phyloP scores from a whole-genome alignment of 2,888 invertebrate genomes.

The Agrotis ipsilon region DNA sequence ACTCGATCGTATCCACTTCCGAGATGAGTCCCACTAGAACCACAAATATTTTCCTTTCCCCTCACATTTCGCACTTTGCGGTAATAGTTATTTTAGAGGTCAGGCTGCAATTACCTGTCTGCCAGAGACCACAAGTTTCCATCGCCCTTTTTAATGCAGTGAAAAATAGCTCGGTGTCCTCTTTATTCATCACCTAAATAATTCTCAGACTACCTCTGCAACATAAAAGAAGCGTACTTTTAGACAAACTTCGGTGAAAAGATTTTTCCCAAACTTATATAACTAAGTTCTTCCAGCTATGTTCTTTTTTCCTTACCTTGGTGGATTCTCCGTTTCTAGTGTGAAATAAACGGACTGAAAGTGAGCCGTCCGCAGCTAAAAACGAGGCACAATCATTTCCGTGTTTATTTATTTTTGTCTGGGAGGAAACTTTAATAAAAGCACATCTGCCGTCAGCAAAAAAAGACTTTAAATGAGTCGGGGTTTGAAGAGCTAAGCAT shows the following conservation, averaged over 20 bases:
- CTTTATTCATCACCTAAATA: slow-evolving; percentile 16
- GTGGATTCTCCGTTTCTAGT: slow-evolving; percentile 9
- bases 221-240: slow-evolving; percentile 34
- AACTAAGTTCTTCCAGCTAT: slow-evolving; percentile 50
- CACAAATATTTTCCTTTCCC: slow-evolving; percentile 60
- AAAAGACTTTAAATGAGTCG: slow-evolving; percentile 28
- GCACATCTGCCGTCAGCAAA: slow-evolving; percentile 34
- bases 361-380: slow-evolving; percentile 18
- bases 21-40: slow-evolving; percentile 53
- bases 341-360: slow-evolving; percentile 43
- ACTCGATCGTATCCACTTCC: slow-evolving; percentile 61
- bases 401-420: slow-evolving; percentile 48
- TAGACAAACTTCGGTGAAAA: slow-evolving; percentile 45
- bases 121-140: slow-evolving; percentile 23
- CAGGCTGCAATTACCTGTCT: slow-evolving; percentile 36
- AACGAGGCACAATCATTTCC: slow-evolving; percentile 28
- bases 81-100: slow-evolving; percentile 55
- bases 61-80: slow-evolving; percentile 52
- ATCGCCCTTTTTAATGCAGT: slow-evolving; percentile 26
- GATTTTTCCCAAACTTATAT: slow-evolving; percentile 58
- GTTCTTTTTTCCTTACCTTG: slow-evolving; percentile 34
- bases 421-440: slow-evolving; percentile 48
- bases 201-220: slow-evolving; percentile 15
- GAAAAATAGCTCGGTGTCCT: slow-evolving; percentile 25
- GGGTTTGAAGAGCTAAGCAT: slow-evolving; percentile 19